Evolutionary conservation across 2,888 invertebrate species (phyloP).

Genomic region (Orthosia gracilis): DNA sequence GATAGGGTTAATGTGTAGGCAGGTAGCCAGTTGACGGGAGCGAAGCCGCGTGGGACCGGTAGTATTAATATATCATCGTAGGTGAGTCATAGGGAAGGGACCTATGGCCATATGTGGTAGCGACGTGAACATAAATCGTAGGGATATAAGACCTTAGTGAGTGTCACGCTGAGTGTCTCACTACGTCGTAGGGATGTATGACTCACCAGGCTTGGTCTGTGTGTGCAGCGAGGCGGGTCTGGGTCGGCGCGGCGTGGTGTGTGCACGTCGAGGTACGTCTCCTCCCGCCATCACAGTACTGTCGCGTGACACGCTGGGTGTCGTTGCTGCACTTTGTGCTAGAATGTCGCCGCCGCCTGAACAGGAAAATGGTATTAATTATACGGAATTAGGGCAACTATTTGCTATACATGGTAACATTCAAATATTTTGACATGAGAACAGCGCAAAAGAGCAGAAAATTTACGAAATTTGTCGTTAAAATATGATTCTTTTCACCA

Average conservation of each 20-base stretch:
- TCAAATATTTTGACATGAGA: neutral
- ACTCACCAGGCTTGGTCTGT: constrained; percentile 59
- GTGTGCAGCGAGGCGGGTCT: constrained; percentile 10
- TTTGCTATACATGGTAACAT: neutral
- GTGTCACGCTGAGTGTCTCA: constrained; percentile 82
- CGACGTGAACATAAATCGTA: too few species aligned
- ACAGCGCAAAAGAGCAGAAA: neutral
- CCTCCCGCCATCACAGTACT: constrained; percentile 10
- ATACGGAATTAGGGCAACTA: neutral
- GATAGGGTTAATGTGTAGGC: too few species aligned
- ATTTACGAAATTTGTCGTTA: too few species aligned
- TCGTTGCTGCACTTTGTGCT: constrained; percentile 76
- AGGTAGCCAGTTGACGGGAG: too few species aligned
- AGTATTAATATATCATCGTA: too few species aligned
- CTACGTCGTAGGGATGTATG: constrained; percentile 51
- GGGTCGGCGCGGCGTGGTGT: constrained; percentile 11
- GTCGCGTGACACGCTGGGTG: constrained; percentile 70
- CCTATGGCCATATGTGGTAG: too few species aligned
- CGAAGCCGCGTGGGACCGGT: too few species aligned
- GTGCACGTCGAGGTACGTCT: constrained; percentile 17
- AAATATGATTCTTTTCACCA: neutral
- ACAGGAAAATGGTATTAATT: neutral
- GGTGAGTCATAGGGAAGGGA: too few species aligned
- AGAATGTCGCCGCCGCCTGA: constrained; percentile 63
- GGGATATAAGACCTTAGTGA: too few species aligned